phyloP scores from a whole-genome alignment of 2,797 vertebrate species.

The Anguilla pacifica region DNA sequence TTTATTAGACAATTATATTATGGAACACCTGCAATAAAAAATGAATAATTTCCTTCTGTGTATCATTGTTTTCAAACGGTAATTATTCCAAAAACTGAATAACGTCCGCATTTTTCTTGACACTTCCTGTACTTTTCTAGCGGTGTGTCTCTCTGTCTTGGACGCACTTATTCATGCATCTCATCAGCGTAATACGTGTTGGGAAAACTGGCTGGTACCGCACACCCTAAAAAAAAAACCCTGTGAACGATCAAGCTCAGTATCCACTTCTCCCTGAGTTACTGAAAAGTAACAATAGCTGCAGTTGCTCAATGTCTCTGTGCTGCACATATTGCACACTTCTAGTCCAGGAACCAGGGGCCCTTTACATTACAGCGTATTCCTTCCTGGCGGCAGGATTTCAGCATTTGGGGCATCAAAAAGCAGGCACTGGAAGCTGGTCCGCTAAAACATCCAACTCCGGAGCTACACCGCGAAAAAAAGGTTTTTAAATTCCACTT shows the following conservation, averaged over 20 bases:
- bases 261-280: constrained; percentile 46
- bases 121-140: neutral
- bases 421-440: neutral
- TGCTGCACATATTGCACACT: constrained; percentile 19
- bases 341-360: constrained; percentile 6
- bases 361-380: neutral
- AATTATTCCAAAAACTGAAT: too few relatives aligned
- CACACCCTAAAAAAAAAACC: neutral
- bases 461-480: neutral
- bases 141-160: neutral
- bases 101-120: neutral
- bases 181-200: neutral
- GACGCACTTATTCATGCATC: neutral
- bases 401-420: neutral
- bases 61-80: neutral
- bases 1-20: neutral
- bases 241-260: constrained; percentile 27
- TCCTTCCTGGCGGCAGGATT: neutral
- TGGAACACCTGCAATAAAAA: too few relatives aligned
- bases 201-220: neutral
- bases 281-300: constrained; percentile 44
- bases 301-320: constrained; percentile 38
- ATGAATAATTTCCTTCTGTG: neutral
- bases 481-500: too few relatives aligned
- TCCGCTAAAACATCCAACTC: neutral